Evolutionary conservation across 2,888 invertebrate genomes (phyloP).

Genomic region (Ornithoptera alexandrae): DNA sequence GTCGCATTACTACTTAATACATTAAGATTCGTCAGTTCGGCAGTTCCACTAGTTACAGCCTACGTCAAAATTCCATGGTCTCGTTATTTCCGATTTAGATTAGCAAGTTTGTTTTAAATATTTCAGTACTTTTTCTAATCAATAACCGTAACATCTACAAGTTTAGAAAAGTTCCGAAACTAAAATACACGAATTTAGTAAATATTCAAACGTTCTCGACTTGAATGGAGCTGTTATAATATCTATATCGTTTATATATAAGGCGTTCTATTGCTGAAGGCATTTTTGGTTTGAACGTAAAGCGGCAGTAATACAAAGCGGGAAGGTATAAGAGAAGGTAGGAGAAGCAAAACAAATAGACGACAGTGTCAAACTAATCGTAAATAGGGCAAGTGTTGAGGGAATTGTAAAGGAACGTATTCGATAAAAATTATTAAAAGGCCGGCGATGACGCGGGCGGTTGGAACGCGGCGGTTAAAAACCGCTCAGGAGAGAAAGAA

Average conservation of each 20-base stretch:
- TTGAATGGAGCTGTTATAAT: conserved; percentile 17
- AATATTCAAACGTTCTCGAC: conserved; percentile 11
- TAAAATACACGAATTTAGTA: not conserved
- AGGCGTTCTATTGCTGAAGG: conserved; percentile 33
- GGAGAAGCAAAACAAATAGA: conserved; percentile 1
- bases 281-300: conserved; percentile 26
- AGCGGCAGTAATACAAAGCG: conserved; percentile 9
- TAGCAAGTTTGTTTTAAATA: too few relatives aligned
- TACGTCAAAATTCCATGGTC: too few relatives aligned
- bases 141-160: not conserved
- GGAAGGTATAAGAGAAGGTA: conserved; percentile 1
- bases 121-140: not conserved
- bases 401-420: conserved; percentile 4
- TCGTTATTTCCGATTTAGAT: too few relatives aligned
- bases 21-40: too few relatives aligned
- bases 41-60: too few relatives aligned
- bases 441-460: conserved; percentile 23
- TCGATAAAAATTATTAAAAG: conserved; percentile 13
- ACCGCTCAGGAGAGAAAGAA: not conserved
- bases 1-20: too few relatives aligned
- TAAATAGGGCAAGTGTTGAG: conserved; percentile 3
- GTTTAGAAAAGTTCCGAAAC: not conserved
- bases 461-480: conserved; percentile 21
- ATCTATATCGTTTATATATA: conserved; percentile 18
- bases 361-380: not conserved